phyloP scores from a whole-genome alignment of 2,888 invertebrate genomes.

The Quadroppia sp. region DNA sequence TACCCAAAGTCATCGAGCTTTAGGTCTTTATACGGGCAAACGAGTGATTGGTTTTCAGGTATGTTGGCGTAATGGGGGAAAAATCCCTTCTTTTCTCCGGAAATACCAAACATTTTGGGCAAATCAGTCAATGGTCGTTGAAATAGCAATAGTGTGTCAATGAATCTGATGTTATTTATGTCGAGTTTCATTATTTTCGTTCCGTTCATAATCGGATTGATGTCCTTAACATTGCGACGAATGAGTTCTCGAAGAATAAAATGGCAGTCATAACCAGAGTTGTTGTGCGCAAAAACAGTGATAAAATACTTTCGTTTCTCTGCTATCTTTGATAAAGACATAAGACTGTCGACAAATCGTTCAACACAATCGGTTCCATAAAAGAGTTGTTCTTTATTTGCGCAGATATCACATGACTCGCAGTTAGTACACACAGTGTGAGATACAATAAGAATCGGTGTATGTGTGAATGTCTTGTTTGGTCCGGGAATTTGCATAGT shows the following conservation, averaged over 20 bases:
- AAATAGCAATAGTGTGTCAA: slow-evolving; percentile 27
- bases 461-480: neutral
- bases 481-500: neutral
- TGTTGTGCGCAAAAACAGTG: slow-evolving; percentile 27
- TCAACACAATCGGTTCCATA: neutral
- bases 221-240: neutral
- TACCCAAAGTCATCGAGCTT: neutral
- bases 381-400: neutral
- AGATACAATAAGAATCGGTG: neutral
- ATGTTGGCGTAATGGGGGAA: slow-evolving; percentile 37
- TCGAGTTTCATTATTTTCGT: slow-evolving; percentile 21
- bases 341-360: slow-evolving; percentile 24
- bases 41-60: neutral
- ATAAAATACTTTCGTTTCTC: neutral
- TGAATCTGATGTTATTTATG: slow-evolving; percentile 1
- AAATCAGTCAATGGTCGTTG: slow-evolving; percentile 11
- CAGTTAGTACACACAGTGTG: slow-evolving; percentile 19
- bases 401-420: neutral
- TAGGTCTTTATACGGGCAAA: neutral
- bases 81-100: slow-evolving; percentile 10
- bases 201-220: slow-evolving; percentile 16
- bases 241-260: slow-evolving; percentile 13
- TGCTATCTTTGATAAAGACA: neutral
- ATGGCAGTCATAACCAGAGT: slow-evolving; percentile 23
- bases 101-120: slow-evolving; percentile 33